A percentile compares a stretch with the other conserved stretches of the same genome.
Conservation (phyloP, 2,888 invertebrate species). For the Timema podura region DNA sequence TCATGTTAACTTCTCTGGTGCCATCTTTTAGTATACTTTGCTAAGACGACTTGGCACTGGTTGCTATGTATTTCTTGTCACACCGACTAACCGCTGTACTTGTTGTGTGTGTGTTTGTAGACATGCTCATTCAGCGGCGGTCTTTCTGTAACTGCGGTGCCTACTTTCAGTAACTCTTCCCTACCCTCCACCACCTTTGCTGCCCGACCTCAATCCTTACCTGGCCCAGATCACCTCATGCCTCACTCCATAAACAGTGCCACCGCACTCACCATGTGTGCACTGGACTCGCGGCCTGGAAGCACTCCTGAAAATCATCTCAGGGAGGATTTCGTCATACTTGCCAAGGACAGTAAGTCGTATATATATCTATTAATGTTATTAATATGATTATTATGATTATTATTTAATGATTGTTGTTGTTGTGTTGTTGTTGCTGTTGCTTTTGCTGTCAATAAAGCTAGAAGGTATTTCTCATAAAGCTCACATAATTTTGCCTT, state of each 20-base stretch:
- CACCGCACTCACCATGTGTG: conserved; percentile 18
- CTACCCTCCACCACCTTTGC: conserved; percentile 41
- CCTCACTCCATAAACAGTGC: conserved; percentile 34
- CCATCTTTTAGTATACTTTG: background rate
- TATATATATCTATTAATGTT: background rate
- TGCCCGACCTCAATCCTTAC: conserved; percentile 55
- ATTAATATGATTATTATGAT: too few relatives aligned
- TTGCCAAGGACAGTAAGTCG: conserved; percentile 61
- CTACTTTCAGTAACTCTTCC: conserved; percentile 39
- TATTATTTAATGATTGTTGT: too few relatives aligned
- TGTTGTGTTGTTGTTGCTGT: too few relatives aligned
- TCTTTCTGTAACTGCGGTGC: conserved; percentile 25
- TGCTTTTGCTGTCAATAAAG: too few relatives aligned
- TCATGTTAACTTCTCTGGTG: too few relatives aligned
- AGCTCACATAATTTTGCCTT: too few relatives aligned
- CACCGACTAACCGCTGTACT: background rate
- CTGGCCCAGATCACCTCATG: conserved; percentile 49
- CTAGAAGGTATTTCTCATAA: too few relatives aligned
- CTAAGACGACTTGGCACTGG: background rate
- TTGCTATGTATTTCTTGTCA: conserved; percentile 11
- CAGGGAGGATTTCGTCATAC: conserved; percentile 62
- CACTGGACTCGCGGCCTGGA: conserved; percentile 17
- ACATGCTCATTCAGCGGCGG: conserved; percentile 41
- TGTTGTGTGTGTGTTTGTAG: conserved; percentile 28
- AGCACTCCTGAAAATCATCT: conserved; percentile 44